Conservation (phyloP, 2,888 invertebrate genomes). For the Cheilosia urbana region DNA sequence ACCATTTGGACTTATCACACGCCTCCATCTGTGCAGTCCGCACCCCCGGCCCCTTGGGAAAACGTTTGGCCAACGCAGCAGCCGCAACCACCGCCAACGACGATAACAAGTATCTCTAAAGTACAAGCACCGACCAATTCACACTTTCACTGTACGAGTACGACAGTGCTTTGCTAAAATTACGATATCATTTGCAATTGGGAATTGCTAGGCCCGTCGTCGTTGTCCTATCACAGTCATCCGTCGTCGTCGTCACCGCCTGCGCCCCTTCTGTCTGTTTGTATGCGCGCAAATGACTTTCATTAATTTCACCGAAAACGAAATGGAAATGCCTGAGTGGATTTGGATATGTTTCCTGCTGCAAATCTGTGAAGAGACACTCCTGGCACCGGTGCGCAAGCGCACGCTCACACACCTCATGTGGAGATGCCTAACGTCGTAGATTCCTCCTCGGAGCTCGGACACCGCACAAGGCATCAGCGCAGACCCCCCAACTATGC, state of each 20-base stretch:
- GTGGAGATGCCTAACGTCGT: conserved; percentile 46
- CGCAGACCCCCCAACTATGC: conserved; percentile 52
- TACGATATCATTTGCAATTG: conserved; percentile 73
- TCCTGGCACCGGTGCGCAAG: conserved; percentile 33
- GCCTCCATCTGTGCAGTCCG: conserved; percentile 47
- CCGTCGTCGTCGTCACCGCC: background rate
- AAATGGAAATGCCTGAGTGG: conserved; percentile 65
- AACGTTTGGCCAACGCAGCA: conserved; percentile 45
- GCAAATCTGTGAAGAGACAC: conserved; percentile 40
- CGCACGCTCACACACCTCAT: conserved; percentile 45
- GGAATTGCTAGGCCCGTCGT: conserved; percentile 29
- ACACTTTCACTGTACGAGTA: conserved; percentile 67
- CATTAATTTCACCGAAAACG: conserved; percentile 73
- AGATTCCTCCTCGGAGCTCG: conserved; percentile 48
- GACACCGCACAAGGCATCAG: conserved; percentile 3
- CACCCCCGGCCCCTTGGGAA: conserved; percentile 45
- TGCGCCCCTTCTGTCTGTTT: conserved; percentile 28
- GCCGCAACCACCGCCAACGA: conserved; percentile 24
- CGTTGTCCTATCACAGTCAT: background rate
- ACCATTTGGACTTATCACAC: conserved; percentile 56
- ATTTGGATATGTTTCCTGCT: conserved; percentile 58
- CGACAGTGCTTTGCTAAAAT: conserved; percentile 48
- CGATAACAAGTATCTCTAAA: conserved; percentile 57
- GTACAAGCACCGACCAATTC: conserved; percentile 60
- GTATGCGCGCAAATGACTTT: conserved; percentile 66